Base-by-base conservation (phyloP, 2,797 vertebrate genomes). In the Anas bahamensis region DNA sequence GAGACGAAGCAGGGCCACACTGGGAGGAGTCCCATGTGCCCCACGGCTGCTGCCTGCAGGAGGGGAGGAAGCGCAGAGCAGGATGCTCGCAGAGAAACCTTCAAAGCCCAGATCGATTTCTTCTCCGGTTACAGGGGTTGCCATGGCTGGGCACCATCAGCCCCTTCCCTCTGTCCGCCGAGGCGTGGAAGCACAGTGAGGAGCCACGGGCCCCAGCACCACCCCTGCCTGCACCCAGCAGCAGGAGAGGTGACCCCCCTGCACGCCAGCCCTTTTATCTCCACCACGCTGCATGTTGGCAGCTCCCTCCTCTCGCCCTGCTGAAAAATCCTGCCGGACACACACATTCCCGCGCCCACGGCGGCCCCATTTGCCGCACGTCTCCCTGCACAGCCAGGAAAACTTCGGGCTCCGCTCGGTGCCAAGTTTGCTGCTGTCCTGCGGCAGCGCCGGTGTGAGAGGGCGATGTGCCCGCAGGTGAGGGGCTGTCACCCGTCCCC, bases 41-140 rank as follows among this genome's bases (percentile, higher is more conserved):
- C 35, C 35, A 35, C 35, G 35, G 46, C 66, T 52, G 42, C 48
- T 68, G 31, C 46, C 88, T 16, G 4, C 2, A 8, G 78, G 44
- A 85, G 50, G 57, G 57, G 18, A 83, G 61, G 41, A 6, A 81
- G 21, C 0, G 3, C 2, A 0, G 81, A 88, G 69, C 78, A 41
- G 80, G n/a, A 90, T 52, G 65, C 94, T 94, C 63, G 35, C 26
- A 59, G 88, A 0, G 6, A 95, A 95, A 69, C 86, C 65, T 78
- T 83, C 77, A 96, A 66, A 90, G 84, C 29, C 29, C 28, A n/a
- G 16, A 95, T 92, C 2, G 78, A 96, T 97, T 96, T 83, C 75
- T 72, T 97, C 95, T 97, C 94, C 0, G 2, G 76, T 94, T 97
- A 94, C 92, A 2, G 0, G 4, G 60, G 90, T 89, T 18, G 1